Base-by-base conservation (phyloP, 2,113 vertebrate species). In the cattle (Bos taurus) region DNA sequence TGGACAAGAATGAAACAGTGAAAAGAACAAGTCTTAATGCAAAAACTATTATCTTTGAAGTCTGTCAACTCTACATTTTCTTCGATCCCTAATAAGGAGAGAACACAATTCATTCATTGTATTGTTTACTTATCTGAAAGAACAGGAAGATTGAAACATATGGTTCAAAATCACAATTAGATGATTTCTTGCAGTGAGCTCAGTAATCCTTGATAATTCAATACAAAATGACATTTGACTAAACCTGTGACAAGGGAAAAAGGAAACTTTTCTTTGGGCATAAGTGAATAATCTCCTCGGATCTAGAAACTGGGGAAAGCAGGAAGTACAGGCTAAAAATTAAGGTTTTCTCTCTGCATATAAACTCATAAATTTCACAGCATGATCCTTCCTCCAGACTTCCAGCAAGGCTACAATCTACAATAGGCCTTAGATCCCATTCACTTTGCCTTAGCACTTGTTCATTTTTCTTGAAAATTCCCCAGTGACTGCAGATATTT, bases 401-500 rank as follows among this genome's bases (percentile, higher is more conserved):
- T 93, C 60, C n/a, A 93, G n/a, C 52, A 94, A 91, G 36, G 11
- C n/a, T 25, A 19, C 28, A 78, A 36, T 89, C 88, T 36, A 50
- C 19, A 83, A 2, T 28, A 36, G 23, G 50, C 30, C 17, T 59
- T 81, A 40, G 40, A 74, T 46, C 33, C 26, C 12, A 71, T 90
- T 84, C 56, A 82, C 93, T 92, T 78, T 85, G 56, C 43, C 25
- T 82, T 77, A 17, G 11, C 8, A 52, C 80, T 96, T 80, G 78
- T 57, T 96, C 97, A 90, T 96, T 90, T 97, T 97, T 92, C 81
- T 97, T 95, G 48, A 92, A 96, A 97, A 97, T 7, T 96, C 97
- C 92, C 95, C 74, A 94, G 96, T 84, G 97, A 97, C 96, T 88
- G 82, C 1, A 96, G 90, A 97, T 67, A 92, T 96, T 98, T 98